These are phyloP conservation scores for Spodoptera frugiperda DNA, from an alignment of 1,140 invertebrate species.

Conservation along the genomic window DNA sequence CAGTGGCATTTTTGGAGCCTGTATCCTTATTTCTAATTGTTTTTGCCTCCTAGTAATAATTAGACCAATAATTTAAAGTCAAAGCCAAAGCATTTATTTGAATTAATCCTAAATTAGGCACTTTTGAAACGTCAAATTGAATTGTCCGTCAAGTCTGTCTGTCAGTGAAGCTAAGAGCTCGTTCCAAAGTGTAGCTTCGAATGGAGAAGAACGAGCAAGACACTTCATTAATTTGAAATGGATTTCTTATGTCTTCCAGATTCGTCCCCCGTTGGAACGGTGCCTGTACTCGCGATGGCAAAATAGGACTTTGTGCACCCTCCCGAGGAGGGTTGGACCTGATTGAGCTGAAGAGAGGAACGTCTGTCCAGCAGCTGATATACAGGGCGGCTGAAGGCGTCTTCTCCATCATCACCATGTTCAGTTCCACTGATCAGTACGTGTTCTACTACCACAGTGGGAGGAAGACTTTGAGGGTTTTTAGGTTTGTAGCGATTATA, in stretches of 20 bases:
- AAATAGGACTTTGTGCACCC: slow-evolving; percentile 97
- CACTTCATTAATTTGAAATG: too few relatives aligned
- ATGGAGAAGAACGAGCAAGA: too few relatives aligned
- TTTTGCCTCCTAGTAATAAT: too few relatives aligned
- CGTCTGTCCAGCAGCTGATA: slow-evolving; percentile 94
- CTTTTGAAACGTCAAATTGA: too few relatives aligned
- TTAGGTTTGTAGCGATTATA: slow-evolving; percentile 88
- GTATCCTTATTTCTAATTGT: too few relatives aligned
- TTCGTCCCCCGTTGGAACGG: slow-evolving; percentile 93
- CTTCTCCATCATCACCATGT: slow-evolving; percentile 97
- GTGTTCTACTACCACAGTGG: slow-evolving; percentile 99
- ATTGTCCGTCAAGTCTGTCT: too few relatives aligned
- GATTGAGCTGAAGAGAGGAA: slow-evolving; percentile 94
- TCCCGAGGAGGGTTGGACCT: slow-evolving; percentile 96
- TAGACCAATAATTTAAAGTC: too few relatives aligned
- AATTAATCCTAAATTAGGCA: too few relatives aligned
- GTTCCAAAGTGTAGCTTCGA: too few relatives aligned
- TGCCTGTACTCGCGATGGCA: slow-evolving; percentile 94
- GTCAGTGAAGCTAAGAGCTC: too few relatives aligned
- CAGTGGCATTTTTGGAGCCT: too few relatives aligned
- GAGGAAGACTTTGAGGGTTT: slow-evolving; percentile 96
- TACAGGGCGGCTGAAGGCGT: slow-evolving; percentile 97
- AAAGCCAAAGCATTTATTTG: too few relatives aligned
- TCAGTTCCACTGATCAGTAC: slow-evolving; percentile 97
- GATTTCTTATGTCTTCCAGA: slow-evolving; percentile 40